Percentiles rank a stretch among this genome's conserved stretches.
Evolutionary conservation across 2,113 vertebrate genomes (phyloP).

Genomic region (Atherinomorus stipes): DNA sequence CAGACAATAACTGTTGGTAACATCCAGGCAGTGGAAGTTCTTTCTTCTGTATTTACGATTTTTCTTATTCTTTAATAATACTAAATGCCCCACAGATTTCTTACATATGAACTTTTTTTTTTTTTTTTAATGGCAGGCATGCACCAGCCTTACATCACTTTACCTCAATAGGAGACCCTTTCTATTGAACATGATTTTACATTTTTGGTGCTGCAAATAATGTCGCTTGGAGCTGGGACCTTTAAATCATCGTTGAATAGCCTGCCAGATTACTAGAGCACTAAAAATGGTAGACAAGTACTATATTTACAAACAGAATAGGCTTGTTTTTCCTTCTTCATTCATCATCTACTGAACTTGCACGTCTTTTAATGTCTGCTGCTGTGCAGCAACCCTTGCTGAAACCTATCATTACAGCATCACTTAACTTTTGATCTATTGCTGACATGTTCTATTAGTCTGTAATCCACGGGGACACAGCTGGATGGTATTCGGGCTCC

Average conservation of each 20-base stretch:
- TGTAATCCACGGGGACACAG: conserved; percentile 65
- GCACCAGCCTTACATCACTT: conserved; percentile 44
- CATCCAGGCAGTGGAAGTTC: conserved; percentile 33
- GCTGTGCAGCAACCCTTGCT: conserved; percentile 20
- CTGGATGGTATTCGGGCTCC: conserved; percentile 54
- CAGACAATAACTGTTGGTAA: not conserved
- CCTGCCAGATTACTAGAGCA: not conserved
- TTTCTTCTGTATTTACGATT: conserved; percentile 1
- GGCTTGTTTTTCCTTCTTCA: not conserved
- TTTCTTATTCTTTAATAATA: too few relatives aligned
- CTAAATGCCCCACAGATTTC: not conserved
- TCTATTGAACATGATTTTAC: conserved; percentile 44
- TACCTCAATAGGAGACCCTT: conserved; percentile 34
- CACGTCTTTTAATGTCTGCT: conserved; percentile 16
- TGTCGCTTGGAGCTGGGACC: conserved; percentile 11
- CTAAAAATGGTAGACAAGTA: not conserved
- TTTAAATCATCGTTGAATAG: not conserved
- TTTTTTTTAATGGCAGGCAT: conserved; percentile 48
- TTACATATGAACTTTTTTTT: conserved; percentile 43
- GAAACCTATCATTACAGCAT: conserved; percentile 60
- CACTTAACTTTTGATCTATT: conserved; percentile 65
- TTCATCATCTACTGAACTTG: not conserved
- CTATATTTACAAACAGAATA: not conserved
- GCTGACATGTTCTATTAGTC: conserved; percentile 64
- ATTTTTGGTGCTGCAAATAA: conserved; percentile 6